Conservation (phyloP, 2,113 vertebrate genomes). For the Erythrocebus patas region DNA sequence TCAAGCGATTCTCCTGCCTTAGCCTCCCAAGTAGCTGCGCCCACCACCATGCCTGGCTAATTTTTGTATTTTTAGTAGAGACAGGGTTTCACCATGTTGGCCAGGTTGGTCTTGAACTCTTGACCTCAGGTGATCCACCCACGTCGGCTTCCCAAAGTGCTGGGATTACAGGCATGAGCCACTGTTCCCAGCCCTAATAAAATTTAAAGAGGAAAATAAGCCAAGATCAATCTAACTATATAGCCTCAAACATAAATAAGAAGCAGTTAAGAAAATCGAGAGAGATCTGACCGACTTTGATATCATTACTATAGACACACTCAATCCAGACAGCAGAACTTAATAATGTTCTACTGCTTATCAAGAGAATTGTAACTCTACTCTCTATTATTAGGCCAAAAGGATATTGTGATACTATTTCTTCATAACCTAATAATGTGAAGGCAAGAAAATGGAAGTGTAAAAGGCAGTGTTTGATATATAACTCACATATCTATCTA, state of each 20-base stretch:
- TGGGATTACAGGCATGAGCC: too few relatives aligned
- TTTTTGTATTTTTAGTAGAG: too few relatives aligned
- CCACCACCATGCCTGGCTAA: too few relatives aligned
- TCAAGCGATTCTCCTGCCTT: too few relatives aligned
- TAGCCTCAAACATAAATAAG: conserved; percentile 78
- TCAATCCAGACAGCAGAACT: conserved; percentile 73
- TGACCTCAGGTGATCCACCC: too few relatives aligned
- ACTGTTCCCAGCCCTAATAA: too few relatives aligned
- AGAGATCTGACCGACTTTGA: conserved; percentile 72
- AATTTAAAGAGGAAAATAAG: conserved; percentile 71
- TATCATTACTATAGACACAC: conserved; percentile 77
- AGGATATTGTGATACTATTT: conserved; percentile 73
- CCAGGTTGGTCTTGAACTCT: too few relatives aligned
- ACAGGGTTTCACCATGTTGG: too few relatives aligned
- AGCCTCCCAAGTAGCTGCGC: too few relatives aligned
- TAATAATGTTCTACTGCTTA: conserved; percentile 77
- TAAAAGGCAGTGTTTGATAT: conserved; percentile 65
- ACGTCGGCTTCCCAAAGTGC: too few relatives aligned
- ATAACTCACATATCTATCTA: conserved; percentile 42
- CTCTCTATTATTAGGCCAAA: conserved; percentile 67
- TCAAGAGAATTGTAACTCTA: conserved; percentile 73
- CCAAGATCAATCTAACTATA: conserved; percentile 80
- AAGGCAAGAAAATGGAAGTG: conserved; percentile 40
- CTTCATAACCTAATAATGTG: conserved; percentile 74
- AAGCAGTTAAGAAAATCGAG: conserved; percentile 81